Percentiles rank a stretch among this genome's conserved stretches.
phyloP scores from a whole-genome alignment of 2,113 vertebrate genomes.

The Ictidomys tridecemlineatus region DNA sequence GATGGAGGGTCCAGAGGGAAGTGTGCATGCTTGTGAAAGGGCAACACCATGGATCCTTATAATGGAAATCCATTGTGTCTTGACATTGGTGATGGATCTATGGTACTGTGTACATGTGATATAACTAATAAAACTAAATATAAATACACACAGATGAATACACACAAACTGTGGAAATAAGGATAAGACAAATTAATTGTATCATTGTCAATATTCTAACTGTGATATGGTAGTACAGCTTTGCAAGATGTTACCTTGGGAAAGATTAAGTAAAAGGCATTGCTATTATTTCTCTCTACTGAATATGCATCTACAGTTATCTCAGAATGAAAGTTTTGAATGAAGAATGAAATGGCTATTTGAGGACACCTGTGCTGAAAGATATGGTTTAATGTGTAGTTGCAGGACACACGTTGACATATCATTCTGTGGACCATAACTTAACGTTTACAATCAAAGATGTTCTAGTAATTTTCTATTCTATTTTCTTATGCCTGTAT shows the following conservation, averaged over 20 bases:
- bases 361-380: slow-evolving; percentile 51
- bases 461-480: neutral
- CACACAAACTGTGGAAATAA: slow-evolving; percentile 45
- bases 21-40: neutral
- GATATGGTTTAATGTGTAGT: neutral
- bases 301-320: slow-evolving; percentile 27
- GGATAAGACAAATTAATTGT: neutral
- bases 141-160: neutral
- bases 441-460: slow-evolving; percentile 6
- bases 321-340: slow-evolving; percentile 39
- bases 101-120: neutral
- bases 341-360: neutral
- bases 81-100: neutral
- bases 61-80: neutral
- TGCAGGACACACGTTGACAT: neutral
- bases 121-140: slow-evolving; percentile 15
- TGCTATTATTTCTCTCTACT: neutral
- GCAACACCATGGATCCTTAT: neutral
- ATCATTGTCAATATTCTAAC: neutral
- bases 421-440: neutral
- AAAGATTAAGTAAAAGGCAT: slow-evolving; percentile 26
- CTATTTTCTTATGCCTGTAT: neutral
- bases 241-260: slow-evolving; percentile 2
- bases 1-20: neutral
- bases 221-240: neutral